Conservation (phyloP, 2,888 invertebrate genomes). For the Schizotus pectinicornis region DNA sequence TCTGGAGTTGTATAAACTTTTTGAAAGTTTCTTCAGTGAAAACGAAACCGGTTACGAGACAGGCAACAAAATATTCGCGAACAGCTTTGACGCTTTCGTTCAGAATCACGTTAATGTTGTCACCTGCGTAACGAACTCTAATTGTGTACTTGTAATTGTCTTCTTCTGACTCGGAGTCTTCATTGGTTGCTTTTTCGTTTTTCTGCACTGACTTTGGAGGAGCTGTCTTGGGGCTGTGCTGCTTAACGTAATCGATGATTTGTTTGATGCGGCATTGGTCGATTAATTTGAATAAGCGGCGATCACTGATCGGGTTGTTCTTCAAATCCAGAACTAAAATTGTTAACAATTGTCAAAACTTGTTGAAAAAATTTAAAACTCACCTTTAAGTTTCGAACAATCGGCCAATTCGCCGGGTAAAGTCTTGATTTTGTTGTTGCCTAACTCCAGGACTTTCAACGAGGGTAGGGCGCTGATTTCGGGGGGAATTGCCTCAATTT, state of each 20-base stretch:
- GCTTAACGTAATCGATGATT: conserved; percentile 77
- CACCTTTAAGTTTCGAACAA: conserved; percentile 76
- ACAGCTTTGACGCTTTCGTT: conserved; percentile 62
- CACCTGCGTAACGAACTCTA: conserved; percentile 51
- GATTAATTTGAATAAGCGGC: conserved; percentile 75
- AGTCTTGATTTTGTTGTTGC: conserved; percentile 69
- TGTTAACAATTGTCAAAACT: not conserved
- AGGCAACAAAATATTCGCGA: conserved; percentile 75
- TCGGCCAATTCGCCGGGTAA: conserved; percentile 74
- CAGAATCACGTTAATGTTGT: conserved; percentile 63
- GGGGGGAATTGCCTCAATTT: conserved; percentile 67
- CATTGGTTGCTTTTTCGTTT: conserved; percentile 33
- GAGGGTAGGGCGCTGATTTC: conserved; percentile 64
- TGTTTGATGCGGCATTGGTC: conserved; percentile 78
- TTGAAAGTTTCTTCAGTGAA: conserved; percentile 69
- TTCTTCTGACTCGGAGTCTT: conserved; percentile 17
- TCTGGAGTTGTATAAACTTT: conserved; percentile 81
- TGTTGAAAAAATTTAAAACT: conserved; percentile 22
- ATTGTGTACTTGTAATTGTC: conserved; percentile 51
- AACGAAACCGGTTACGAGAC: conserved; percentile 69
- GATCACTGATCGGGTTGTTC: conserved; percentile 76
- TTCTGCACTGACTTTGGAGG: not conserved
- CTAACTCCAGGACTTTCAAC: conserved; percentile 74
- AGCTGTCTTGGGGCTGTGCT: conserved; percentile 63
- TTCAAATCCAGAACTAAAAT: conserved; percentile 72